Evolutionary conservation across 2,797 vertebrate species (phyloP), one percentile per base, ranked within the genome.

Genomic region (Phoxinus dragarum): DNA sequence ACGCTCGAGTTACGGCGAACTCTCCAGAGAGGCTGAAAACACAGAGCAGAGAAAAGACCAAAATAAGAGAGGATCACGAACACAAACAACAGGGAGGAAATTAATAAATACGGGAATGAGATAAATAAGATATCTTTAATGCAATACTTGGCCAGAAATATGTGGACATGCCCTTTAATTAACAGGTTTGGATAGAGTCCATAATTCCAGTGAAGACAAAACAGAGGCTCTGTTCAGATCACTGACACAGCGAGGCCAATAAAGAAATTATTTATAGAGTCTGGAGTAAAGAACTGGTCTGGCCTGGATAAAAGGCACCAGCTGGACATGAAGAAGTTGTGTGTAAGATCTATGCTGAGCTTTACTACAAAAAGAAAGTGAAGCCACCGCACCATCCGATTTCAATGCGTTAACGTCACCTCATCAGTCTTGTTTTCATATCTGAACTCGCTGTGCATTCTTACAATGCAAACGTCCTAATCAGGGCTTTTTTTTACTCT

Each of bases 21-120:
- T 95, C 93, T 96, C 95, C 94, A 96, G 91, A 73, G 95, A 96
- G n/a, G 94, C 95, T 96, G 93, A 47, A 88, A 84, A 72, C 66
- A 88, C 19, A 88, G 71, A 85, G 73, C 34, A 87, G 8, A 79
- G 68, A 86, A 67, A 54, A 64, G 21, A 38, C 17, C 31, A 23
- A 52, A 16, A 59, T 79, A n/a, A 86, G 34, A 76, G 54, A 71
- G 21, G 3, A 54, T 47, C 75, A 61, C n/a, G 52, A 14, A 31
- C 66, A 72, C 17, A 40, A 71, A 71, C 78, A 49, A 16, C 19
- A 3, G n/a, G 68, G 52, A 86, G 59, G n/a, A n/a, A 27, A 40
- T 10, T 49, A 36, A 80, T 47, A 67, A 16, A 69, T 67, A 76
- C 80, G 31, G 27, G 49, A n/a, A 66, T 6, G 84, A 88, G 82